Conservation (phyloP, 1,140 invertebrate species). For the Orussus abietinus region DNA sequence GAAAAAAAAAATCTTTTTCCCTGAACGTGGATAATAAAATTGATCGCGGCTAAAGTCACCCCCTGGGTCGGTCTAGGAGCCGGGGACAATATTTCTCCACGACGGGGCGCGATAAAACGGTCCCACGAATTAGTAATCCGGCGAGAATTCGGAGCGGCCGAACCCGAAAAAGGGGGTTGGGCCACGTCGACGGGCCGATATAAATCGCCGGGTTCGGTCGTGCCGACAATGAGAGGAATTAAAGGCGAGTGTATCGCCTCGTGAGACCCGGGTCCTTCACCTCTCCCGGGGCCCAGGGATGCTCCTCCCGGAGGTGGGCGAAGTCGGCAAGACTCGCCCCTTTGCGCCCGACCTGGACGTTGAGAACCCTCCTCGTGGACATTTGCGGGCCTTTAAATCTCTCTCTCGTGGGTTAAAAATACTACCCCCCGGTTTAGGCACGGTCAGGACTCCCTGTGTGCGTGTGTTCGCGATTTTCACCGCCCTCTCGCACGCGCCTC, state of each 20-base stretch:
- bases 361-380: slow-evolving; percentile 1
- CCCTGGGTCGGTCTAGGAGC: too few relatives aligned
- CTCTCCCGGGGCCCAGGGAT: slow-evolving; percentile 1
- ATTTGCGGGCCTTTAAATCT: slow-evolving; percentile 11
- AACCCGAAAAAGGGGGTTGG: too few relatives aligned
- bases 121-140: too few relatives aligned
- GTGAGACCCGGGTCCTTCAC: not conserved
- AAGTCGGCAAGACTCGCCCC: slow-evolving; percentile 1
- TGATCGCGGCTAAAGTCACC: too few relatives aligned
- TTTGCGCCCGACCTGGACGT: slow-evolving; percentile 9
- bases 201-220: too few relatives aligned
- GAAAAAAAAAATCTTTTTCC: too few relatives aligned
- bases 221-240: not conserved
- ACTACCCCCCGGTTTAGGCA: slow-evolving; percentile 5
- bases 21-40: too few relatives aligned
- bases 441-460: not conserved
- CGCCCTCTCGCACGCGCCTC: not conserved
- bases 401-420: slow-evolving; percentile 23
- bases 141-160: too few relatives aligned
- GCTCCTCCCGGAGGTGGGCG: not conserved
- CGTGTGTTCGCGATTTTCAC: slow-evolving; percentile 6
- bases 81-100: too few relatives aligned
- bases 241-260: slow-evolving; percentile 4
- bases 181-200: too few relatives aligned
- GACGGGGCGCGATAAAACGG: too few relatives aligned